phyloP scores from a whole-genome alignment of 2,888 invertebrate genomes.

The Anoplius nigerrimus region DNA sequence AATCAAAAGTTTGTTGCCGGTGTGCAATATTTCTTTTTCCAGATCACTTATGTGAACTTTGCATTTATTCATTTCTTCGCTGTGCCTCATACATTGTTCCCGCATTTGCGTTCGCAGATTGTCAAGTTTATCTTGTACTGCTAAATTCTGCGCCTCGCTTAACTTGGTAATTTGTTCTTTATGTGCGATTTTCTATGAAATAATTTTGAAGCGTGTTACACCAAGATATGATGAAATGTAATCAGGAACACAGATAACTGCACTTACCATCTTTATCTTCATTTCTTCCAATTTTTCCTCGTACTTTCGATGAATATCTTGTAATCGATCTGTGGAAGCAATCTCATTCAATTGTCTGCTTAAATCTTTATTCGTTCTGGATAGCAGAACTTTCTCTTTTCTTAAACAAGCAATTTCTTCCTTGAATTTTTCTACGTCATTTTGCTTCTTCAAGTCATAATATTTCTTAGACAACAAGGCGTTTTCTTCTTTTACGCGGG shows the following conservation, averaged over 20 bases:
- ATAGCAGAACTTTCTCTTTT: conserved; percentile 14
- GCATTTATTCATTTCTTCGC: conserved; percentile 74
- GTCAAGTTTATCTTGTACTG: conserved; percentile 75
- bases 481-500: too few relatives aligned
- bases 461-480: too few relatives aligned
- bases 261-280: conserved; percentile 88
- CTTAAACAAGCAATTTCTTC: conserved; percentile 19
- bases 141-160: conserved; percentile 78
- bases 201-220: background rate
- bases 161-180: conserved; percentile 79
- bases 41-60: conserved; percentile 77
- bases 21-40: conserved; percentile 79
- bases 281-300: conserved; percentile 86
- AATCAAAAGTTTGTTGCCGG: conserved; percentile 79
- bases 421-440: conserved; percentile 23
- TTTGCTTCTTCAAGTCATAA: conserved; percentile 54
- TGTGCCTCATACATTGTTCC: conserved; percentile 66
- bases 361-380: conserved; percentile 2
- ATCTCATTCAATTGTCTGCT: conserved; percentile 43
- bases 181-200: conserved; percentile 75
- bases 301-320: conserved; percentile 81
- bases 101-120: conserved; percentile 64
- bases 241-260: too few relatives aligned
- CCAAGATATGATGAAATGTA: background rate
- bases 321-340: conserved; percentile 66